Evolutionary conservation across 2,888 invertebrate genomes (phyloP).

Genomic region (Caenorhabditis sp.): DNA sequence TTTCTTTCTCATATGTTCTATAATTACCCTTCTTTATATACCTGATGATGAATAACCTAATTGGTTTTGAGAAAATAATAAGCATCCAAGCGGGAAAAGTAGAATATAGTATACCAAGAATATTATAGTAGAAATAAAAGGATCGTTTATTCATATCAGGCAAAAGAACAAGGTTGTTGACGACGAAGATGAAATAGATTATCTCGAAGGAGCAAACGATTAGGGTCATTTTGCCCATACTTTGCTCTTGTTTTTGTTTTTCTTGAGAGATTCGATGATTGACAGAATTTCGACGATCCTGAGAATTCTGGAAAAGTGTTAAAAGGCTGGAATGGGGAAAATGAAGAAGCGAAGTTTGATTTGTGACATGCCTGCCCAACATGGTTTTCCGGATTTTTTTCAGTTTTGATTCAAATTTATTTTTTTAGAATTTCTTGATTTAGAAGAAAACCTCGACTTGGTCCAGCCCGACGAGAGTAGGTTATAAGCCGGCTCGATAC

Average conservation of each 20-base stretch:
- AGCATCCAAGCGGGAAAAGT: slow-evolving; percentile 43
- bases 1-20: too few species aligned
- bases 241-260: slow-evolving; percentile 23
- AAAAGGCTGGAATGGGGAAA: too few species aligned
- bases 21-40: neutral
- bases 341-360: too few species aligned
- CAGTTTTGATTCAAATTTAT: too few species aligned
- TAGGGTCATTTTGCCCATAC: slow-evolving; percentile 29
- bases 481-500: too few species aligned
- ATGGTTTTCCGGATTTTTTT: too few species aligned
- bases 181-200: slow-evolving; percentile 26
- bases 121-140: slow-evolving; percentile 35
- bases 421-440: too few species aligned
- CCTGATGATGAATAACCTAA: slow-evolving; percentile 12
- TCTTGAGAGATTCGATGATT: neutral
- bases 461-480: too few species aligned
- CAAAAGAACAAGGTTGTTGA: slow-evolving; percentile 26
- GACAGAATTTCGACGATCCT: neutral
- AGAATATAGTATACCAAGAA: slow-evolving; percentile 32
- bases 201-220: slow-evolving; percentile 32
- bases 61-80: slow-evolving; percentile 29
- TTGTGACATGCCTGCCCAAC: too few species aligned
- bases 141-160: slow-evolving; percentile 25
- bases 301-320: too few species aligned
- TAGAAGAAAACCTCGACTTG: too few species aligned